These are phyloP conservation scores for Xenops minutus DNA, from an alignment of 2,797 vertebrate species.

Conservation along the genomic window DNA sequence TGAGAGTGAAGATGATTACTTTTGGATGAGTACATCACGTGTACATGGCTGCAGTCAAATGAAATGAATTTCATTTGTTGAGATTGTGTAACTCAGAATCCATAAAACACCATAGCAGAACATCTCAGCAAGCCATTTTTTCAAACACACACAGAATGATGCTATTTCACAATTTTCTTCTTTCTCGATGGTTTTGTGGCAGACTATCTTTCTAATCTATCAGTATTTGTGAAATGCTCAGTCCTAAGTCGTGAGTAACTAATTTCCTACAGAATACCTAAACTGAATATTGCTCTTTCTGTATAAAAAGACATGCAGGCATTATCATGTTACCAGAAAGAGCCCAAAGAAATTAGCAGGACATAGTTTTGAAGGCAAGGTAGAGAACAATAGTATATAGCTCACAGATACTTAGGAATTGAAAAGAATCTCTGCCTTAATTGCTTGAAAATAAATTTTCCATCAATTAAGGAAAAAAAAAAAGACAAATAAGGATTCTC, in stretches of 20 bases:
- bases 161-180: neutral
- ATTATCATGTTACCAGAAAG: neutral
- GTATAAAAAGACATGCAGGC: neutral
- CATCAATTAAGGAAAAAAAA: conserved; percentile 34
- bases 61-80: neutral
- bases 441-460: conserved; percentile 57
- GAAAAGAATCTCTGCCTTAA: conserved; percentile 24
- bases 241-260: neutral
- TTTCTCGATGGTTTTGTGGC: neutral
- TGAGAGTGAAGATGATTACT: neutral
- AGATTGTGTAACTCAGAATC: neutral
- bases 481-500: conserved; percentile 38
- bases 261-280: neutral
- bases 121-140: neutral
- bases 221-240: neutral
- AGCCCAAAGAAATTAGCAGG: neutral
- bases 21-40: accelerated
- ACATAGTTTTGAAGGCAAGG: neutral
- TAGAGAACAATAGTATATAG: neutral
- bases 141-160: neutral
- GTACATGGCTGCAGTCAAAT: neutral
- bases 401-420: neutral
- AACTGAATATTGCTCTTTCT: neutral
- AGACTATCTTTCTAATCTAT: neutral
- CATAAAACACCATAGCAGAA: neutral